Percentiles rank a stretch among this genome's conserved stretches.
phyloP scores from a whole-genome alignment of 2,113 vertebrate genomes.

The Hyperoodon ampullatus region DNA sequence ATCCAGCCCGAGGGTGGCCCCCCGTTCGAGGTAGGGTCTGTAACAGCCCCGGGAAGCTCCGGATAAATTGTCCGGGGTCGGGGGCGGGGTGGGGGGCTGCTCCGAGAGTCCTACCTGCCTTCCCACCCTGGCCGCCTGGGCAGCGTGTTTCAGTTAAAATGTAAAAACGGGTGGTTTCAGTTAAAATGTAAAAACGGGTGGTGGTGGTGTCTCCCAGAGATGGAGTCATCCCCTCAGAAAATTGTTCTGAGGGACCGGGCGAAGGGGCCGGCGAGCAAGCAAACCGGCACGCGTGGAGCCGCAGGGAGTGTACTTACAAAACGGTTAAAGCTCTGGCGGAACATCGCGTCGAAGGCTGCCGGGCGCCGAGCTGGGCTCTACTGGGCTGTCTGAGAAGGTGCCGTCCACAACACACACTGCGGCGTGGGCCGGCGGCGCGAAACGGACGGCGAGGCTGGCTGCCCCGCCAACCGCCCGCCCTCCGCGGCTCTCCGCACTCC shows the following conservation, averaged over 20 bases:
- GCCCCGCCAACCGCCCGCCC: conserved; percentile 17
- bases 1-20: neutral
- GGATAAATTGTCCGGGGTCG: neutral
- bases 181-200: neutral
- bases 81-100: neutral
- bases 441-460: neutral
- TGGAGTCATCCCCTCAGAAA: neutral
- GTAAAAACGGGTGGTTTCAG: neutral
- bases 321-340: conserved; percentile 78
- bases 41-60: neutral
- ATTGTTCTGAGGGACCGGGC: neutral
- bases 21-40: neutral
- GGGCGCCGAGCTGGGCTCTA: conserved; percentile 33
- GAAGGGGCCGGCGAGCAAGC: neutral
- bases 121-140: neutral
- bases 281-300: neutral
- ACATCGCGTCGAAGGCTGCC: conserved; percentile 71
- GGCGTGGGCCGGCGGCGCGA: conserved; percentile 56
- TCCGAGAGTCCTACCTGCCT: neutral
- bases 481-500: neutral
- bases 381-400: conserved; percentile 30
- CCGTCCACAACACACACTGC: conserved; percentile 75
- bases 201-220: neutral
- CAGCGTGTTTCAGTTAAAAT: neutral
- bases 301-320: conserved; percentile 75